These are phyloP conservation scores for Lagocephalus sceleratus DNA, from an alignment of 2,797 vertebrate species.

Conservation along the genomic window DNA sequence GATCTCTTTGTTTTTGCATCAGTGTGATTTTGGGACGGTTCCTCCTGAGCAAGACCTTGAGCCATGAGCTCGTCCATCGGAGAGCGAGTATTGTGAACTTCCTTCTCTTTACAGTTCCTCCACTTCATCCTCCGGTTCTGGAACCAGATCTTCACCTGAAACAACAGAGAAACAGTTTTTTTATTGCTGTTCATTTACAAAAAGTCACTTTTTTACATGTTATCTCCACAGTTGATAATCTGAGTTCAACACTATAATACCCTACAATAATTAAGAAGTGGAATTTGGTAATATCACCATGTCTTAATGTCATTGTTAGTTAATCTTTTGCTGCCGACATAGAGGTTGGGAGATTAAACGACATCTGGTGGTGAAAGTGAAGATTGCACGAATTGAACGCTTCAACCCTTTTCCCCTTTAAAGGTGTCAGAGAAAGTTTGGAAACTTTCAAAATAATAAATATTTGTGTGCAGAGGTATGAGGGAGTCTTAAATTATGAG, in stretches of 20 bases:
- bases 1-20: slow-evolving; percentile 32
- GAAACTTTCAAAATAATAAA: background rate
- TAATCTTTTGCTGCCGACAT: too few relatives aligned
- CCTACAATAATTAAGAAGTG: too few relatives aligned
- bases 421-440: background rate
- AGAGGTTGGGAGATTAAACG: too few relatives aligned
- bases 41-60: slow-evolving; percentile 50
- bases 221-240: too few relatives aligned
- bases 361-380: too few relatives aligned
- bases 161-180: slow-evolving; percentile 18
- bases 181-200: background rate
- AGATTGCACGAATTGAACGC: too few relatives aligned
- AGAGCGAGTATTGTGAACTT: slow-evolving; percentile 82
- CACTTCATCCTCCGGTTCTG: slow-evolving; percentile 98
- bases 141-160: slow-evolving; percentile 98
- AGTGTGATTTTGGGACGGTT: slow-evolving; percentile 25
- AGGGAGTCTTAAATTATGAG: too few relatives aligned
- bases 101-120: slow-evolving; percentile 97
- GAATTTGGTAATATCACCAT: too few relatives aligned
- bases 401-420: background rate
- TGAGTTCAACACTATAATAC: too few relatives aligned
- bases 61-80: slow-evolving; percentile 80
- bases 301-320: too few relatives aligned
- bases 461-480: background rate
- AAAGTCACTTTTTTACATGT: background rate